Conservation (phyloP, 2,113 vertebrate species). For the Neodon shergylaensis region DNA sequence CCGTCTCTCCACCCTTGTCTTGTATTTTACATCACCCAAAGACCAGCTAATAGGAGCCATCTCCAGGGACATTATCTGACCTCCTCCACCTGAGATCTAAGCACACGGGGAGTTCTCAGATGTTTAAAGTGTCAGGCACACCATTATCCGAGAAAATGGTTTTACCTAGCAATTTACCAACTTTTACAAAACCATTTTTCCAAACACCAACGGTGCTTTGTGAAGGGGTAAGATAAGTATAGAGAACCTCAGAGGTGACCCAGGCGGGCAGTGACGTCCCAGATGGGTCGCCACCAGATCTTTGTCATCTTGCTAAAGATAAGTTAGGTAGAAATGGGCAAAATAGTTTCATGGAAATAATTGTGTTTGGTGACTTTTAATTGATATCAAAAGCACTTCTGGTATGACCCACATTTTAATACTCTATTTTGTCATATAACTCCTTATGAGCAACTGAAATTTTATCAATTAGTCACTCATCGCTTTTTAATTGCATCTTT, state of each 20-base stretch:
- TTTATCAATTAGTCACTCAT: neutral
- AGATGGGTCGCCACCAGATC: conserved; percentile 50
- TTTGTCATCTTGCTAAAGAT: conserved; percentile 45
- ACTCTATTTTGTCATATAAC: conserved; percentile 13
- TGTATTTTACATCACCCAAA: conserved; percentile 33
- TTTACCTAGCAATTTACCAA: conserved; percentile 78
- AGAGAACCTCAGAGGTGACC: conserved; percentile 67
- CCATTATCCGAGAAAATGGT: conserved; percentile 75
- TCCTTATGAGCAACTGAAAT: neutral
- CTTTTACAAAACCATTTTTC: conserved; percentile 71
- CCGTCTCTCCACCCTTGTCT: neutral
- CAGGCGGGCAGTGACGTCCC: conserved; percentile 56
- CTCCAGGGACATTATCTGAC: conserved; percentile 71
- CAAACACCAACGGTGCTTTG: conserved; percentile 14
- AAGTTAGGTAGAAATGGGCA: conserved; percentile 57
- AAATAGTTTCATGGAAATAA: conserved; percentile 60
- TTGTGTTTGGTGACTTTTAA: conserved; percentile 10
- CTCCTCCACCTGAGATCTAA: conserved; percentile 64
- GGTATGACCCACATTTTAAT: neutral
- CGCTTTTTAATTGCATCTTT: neutral
- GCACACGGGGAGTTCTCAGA: conserved; percentile 67
- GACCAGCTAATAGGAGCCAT: conserved; percentile 56
- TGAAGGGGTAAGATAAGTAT: conserved; percentile 63
- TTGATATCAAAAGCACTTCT: conserved; percentile 2
- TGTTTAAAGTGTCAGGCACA: conserved; percentile 65